Base-by-base conservation (phyloP, 2,888 invertebrate species). In the Endomychus coccineus region DNA sequence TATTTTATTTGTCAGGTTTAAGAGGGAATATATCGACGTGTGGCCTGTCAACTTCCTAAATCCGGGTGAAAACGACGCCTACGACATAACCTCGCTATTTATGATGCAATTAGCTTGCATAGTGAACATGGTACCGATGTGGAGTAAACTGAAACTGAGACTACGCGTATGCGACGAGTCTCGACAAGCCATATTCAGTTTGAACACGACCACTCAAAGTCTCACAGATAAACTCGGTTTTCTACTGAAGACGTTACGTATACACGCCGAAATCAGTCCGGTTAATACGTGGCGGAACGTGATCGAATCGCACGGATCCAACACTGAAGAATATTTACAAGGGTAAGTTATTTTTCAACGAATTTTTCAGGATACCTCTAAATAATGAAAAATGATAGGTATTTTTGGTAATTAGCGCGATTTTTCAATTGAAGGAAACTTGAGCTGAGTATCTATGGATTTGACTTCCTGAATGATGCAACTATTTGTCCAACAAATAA, bases 51-150 rank as follows among this genome's bases (percentile, higher is more conserved):
- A 97, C 62, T 80, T 94, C 48, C 78, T 95, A 46, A 71, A 78
- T 55, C 89, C 82, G 43, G 79, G 69, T 40, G 78, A 77, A 62
- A 82, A 73, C 56, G 86, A 79, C 67, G 80, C 80, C 34, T 94
- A 94, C 68, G 90, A 92, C 48, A 89, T 87, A 45, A 88, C 89
- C 2, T 82, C 91, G 7, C 71, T 97, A 43, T 98, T 98, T 69
- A 86, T 96, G 75, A 80, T 98, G 64, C 98, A 98, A 57, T 68
- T 98, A 45, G 92, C 96, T 0, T 96, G 96, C 50, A 95, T 98
- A 34, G 80, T 94, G 34, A 84, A 89, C 51, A 94, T 94, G 77
- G 83, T 90, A 13, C 77, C 84, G 7, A 78, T 82, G 44, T 95
- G 94, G 94, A 88, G 86, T 54, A 80, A 80, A 49, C 67, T 88